phyloP scores from a whole-genome alignment of 2,888 invertebrate genomes.

The Trichacis sp. region DNA sequence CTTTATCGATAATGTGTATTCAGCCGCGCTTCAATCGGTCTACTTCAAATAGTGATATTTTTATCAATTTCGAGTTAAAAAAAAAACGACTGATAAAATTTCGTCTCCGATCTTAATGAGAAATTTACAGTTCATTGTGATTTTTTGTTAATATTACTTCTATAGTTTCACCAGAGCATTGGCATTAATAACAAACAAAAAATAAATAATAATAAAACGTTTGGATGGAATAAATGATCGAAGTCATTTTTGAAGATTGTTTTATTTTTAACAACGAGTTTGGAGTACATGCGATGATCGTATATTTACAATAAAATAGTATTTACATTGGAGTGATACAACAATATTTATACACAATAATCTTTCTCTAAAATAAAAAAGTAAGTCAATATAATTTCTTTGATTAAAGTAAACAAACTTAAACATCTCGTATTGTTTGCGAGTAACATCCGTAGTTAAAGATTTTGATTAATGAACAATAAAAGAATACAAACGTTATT shows the following conservation, averaged over 20 bases:
- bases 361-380: constrained; percentile 31
- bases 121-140: no score
- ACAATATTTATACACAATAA: constrained; percentile 45
- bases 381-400: constrained; percentile 35
- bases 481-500: background rate
- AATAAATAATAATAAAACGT: no score
- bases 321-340: constrained; percentile 60
- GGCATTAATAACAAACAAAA: no score
- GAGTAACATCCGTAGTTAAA: background rate
- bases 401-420: constrained; percentile 54
- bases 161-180: no score
- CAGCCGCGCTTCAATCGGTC: no score
- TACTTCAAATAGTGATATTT: no score
- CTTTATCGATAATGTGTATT: no score
- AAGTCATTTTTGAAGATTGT: constrained; percentile 40
- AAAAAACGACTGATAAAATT: no score
- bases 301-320: constrained; percentile 64
- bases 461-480: background rate
- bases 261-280: constrained; percentile 66
- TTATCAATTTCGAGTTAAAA: no score
- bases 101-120: no score
- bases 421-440: constrained; percentile 22
- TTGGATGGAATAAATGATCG: no score
- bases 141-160: no score
- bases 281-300: constrained; percentile 57